These are phyloP conservation scores for Phenganax marumi DNA, from an alignment of 92 coral and sea anemone genomes.

Conservation along the genomic window DNA sequence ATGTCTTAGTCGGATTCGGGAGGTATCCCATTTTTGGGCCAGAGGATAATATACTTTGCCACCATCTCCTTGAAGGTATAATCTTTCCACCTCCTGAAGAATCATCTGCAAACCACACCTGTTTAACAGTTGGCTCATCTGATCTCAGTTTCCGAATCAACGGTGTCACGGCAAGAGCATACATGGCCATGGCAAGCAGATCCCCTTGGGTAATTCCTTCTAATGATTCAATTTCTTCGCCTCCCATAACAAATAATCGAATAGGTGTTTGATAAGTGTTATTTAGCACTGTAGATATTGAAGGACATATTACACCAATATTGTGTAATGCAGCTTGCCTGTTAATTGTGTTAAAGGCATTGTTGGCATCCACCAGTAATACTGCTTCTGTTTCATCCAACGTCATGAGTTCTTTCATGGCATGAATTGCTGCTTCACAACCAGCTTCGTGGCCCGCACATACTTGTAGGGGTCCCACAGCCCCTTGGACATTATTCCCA, in stretches of 20 bases:
- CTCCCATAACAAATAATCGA: conserved; percentile 8
- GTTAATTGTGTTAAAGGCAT: conserved; percentile 45
- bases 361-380: conserved; percentile 42
- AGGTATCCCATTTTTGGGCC: conserved; percentile 18
- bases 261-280: conserved; percentile 10
- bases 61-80: not conserved
- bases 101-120: conserved; percentile 11
- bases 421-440: conserved; percentile 50
- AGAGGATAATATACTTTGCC: not conserved
- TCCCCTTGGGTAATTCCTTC: conserved; percentile 25
- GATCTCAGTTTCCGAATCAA: conserved; percentile 6
- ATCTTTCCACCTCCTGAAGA: conserved; percentile 14
- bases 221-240: conserved; percentile 8
- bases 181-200: conserved; percentile 24
- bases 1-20: not conserved
- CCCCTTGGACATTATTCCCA: conserved; percentile 17
- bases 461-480: conserved; percentile 22
- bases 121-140: not conserved
- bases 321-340: conserved; percentile 41
- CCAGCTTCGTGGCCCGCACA: conserved; percentile 18
- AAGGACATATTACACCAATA: conserved; percentile 23
- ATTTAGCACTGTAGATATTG: conserved; percentile 13
- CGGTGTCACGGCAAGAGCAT: conserved; percentile 15
- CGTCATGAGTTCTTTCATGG: conserved; percentile 31
- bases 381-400: conserved; percentile 37